These are phyloP conservation scores for Macrophya annulata DNA, from an alignment of 2,888 invertebrate genomes.

Conservation along the genomic window DNA sequence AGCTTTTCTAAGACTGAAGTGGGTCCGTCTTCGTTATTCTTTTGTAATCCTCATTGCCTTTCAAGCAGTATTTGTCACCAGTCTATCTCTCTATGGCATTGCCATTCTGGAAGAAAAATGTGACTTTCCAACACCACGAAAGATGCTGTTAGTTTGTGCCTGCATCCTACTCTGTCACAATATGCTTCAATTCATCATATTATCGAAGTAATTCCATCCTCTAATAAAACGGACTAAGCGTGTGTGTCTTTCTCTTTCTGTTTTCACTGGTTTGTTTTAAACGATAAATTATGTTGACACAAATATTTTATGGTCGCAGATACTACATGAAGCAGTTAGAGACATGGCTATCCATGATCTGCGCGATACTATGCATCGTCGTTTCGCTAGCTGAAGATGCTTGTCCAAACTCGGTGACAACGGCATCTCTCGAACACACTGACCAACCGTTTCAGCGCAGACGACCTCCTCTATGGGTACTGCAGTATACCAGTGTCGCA, in stretches of 20 bases:
- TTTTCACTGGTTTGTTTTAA: too few relatives aligned
- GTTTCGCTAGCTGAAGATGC: slow-evolving; percentile 68
- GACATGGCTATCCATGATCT: slow-evolving; percentile 77
- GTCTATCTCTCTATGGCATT: slow-evolving; percentile 76
- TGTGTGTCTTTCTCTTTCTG: background rate
- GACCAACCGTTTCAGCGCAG: slow-evolving; percentile 70
- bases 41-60: slow-evolving; percentile 78
- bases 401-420: background rate
- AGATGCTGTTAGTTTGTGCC: slow-evolving; percentile 69
- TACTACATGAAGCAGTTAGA: slow-evolving; percentile 77
- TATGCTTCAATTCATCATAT: slow-evolving; percentile 71
- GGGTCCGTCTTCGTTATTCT: slow-evolving; percentile 80
- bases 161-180: slow-evolving; percentile 63
- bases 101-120: slow-evolving; percentile 62
- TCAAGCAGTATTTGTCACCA: slow-evolving; percentile 77
- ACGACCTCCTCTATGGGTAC: slow-evolving; percentile 70
- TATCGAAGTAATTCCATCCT: slow-evolving; percentile 67
- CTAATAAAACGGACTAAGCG: background rate
- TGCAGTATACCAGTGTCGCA: slow-evolving; percentile 78
- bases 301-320: slow-evolving; percentile 67
- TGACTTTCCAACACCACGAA: slow-evolving; percentile 65
- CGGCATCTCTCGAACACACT: background rate
- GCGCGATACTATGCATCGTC: slow-evolving; percentile 73
- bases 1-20: slow-evolving; percentile 80
- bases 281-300: slow-evolving; percentile 76